Percentiles rank a stretch among this genome's conserved stretches.
Conservation (phyloP, 2,113 vertebrate genomes). For the Apodemus speciosus region DNA sequence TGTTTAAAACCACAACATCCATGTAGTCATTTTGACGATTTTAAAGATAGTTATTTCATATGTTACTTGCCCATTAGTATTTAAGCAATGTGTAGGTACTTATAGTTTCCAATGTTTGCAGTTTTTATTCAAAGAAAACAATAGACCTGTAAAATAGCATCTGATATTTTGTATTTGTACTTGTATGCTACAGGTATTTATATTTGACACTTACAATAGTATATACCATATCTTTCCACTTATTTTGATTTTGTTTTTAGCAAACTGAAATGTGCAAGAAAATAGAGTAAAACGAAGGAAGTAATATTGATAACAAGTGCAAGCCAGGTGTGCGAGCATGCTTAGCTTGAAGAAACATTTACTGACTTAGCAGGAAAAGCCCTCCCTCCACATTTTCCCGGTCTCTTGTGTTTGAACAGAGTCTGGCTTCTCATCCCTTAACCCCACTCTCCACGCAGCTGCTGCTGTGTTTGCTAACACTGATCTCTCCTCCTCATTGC, state of each 20-base stretch:
- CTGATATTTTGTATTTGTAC: conserved; percentile 44
- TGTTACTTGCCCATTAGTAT: background rate
- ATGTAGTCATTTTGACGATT: background rate
- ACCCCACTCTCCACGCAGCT: conserved; percentile 43
- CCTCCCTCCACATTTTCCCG: conserved; percentile 68
- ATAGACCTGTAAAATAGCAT: background rate
- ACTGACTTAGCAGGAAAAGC: conserved; percentile 73
- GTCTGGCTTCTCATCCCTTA: conserved; percentile 55
- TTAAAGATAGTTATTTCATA: background rate
- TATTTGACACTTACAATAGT: background rate
- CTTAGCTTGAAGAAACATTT: conserved; percentile 81
- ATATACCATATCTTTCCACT: conserved; percentile 32
- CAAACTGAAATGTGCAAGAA: conserved; percentile 64
- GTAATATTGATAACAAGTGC: conserved; percentile 75
- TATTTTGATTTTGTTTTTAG: conserved; percentile 69
- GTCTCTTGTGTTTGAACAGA: conserved; percentile 31
- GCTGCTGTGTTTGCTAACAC: conserved; percentile 29
- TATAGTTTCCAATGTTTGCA: background rate
- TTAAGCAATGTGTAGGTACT: background rate
- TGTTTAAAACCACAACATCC: background rate
- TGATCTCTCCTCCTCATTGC: conserved; percentile 30
- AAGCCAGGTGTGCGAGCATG: conserved; percentile 75
- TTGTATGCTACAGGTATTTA: conserved; percentile 38
- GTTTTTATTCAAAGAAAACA: background rate
- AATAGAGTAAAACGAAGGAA: conserved; percentile 60